Evolutionary conservation across 2,797 vertebrate species (phyloP).

Genomic region (Macropodus opercularis): DNA sequence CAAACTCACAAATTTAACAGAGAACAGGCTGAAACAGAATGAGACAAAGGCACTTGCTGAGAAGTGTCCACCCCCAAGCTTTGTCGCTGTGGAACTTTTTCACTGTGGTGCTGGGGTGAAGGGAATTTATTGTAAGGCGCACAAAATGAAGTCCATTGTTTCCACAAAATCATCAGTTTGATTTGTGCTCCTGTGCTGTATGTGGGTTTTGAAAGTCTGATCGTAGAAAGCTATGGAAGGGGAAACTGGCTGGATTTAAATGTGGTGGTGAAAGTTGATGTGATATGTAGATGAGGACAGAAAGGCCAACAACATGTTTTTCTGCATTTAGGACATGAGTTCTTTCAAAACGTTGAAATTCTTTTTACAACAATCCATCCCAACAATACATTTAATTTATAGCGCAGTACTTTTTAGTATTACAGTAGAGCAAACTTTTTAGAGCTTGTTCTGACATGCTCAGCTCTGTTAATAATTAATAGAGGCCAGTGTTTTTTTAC

Average conservation of each 20-base stretch:
- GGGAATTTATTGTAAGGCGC: conserved; percentile 64
- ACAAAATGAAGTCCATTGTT: conserved; percentile 72
- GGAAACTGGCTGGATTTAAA: conserved; percentile 9
- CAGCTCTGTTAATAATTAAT: background rate
- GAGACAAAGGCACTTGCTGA: conserved; percentile 73
- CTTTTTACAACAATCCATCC: background rate
- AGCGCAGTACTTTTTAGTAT: background rate
- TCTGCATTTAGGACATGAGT: background rate
- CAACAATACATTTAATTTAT: background rate
- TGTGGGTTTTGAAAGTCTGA: conserved; percentile 60
- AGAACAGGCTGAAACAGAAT: conserved; percentile 55
- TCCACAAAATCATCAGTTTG: conserved; percentile 58
- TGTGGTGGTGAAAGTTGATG: background rate
- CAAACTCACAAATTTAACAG: conserved; percentile 49
- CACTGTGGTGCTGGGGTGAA: conserved; percentile 33
- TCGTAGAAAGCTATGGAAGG: conserved; percentile 35
- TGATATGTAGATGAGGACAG: background rate
- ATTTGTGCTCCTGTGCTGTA: conserved; percentile 37
- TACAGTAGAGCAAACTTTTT: background rate
- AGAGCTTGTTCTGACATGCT: background rate
- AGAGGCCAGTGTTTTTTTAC: background rate
- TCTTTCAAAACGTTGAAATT: background rate
- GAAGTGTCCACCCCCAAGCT: conserved; percentile 65
- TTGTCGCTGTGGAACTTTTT: conserved; percentile 60
- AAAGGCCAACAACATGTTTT: background rate